A percentile compares a stretch with the other conserved stretches of the same genome.
These are phyloP conservation scores for Rhea pennata DNA, from an alignment of 2,113 vertebrate species.

Conservation along the genomic window DNA sequence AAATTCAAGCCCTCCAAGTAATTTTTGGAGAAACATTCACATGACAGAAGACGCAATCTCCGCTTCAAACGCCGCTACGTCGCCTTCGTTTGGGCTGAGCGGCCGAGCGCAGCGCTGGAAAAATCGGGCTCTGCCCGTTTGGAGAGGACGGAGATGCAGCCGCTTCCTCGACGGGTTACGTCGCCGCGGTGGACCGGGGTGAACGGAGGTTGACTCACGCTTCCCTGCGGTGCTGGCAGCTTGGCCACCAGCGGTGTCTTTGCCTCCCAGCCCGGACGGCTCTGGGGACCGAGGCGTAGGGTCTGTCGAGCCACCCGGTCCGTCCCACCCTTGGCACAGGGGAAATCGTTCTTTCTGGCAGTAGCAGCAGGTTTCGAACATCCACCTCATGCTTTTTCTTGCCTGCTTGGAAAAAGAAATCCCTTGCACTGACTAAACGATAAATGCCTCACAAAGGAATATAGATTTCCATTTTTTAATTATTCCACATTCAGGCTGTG, in stretches of 20 bases:
- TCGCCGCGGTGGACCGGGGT: not conserved
- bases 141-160: not conserved
- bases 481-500: not conserved
- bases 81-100: fast-evolving
- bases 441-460: not conserved
- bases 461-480: not conserved
- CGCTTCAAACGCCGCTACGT: not conserved
- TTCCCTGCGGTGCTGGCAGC: fast-evolving
- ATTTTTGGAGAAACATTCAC: not conserved
- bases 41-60: not conserved
- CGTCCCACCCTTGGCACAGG: not conserved
- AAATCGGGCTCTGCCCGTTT: fast-evolving
- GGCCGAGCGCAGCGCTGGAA: not conserved
- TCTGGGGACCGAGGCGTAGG: not conserved
- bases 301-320: not conserved
- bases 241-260: fast-evolving
- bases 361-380: not conserved
- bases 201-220: not conserved
- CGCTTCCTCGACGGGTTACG: not conserved
- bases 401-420: not conserved
- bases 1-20: not conserved
- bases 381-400: not conserved
- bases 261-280: fast-evolving
- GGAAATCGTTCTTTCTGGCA: fast-evolving
- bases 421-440: fast-evolving